Evolutionary conservation across 2,113 vertebrate species (phyloP), one percentile per base, ranked within the genome.

Genomic region (Erinaceus europaeus): DNA sequence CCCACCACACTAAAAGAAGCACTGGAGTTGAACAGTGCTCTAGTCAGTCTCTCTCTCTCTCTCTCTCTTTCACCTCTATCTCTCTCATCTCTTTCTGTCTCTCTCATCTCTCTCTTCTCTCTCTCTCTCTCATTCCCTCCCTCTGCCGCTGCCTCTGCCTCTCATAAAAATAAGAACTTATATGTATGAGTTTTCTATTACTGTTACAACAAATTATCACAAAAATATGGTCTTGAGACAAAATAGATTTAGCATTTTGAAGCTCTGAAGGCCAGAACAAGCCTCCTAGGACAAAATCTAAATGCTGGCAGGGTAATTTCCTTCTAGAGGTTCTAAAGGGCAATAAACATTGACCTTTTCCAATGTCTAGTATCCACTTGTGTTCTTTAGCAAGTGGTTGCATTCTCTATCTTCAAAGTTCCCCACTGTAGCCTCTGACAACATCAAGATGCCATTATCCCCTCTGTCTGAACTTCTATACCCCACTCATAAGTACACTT

Each of bases 241-340:
- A 27, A 0, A 18, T 3, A 11, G 0, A 34, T n/a, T 21, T 34
- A 18, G 18, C 15, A 42, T 15, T 73, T 57, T 50, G 15, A 14
- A 52, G 18, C 3, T 50, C 53, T 12, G 21, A 62, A 44, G 9
- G 27, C 20, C 27, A 42, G 21, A 10, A n/a, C 0, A 2, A 17
- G 36, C 27, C 13, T n/a, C 0, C 3, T 46, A n/a, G 6, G 7
- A n/a, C 52, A 8, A 32, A n/a, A 12, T 13, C 17, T 17, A 38
- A 34, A 12, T 2, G 0, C 4, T 34, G 36, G 23, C 9, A 4
- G n/a, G 25, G 40, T 29, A 15, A 0, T 25, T 10, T 62, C 7
- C 20, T 11, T 62, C 15, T 2, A 23, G 15, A 29, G 29, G 2
- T 4, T 20, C 29, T 15, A 0, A 23, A n/a, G n/a, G 13, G 40